phyloP scores from a whole-genome alignment of 1,140 invertebrate species.

The Atta texana region DNA sequence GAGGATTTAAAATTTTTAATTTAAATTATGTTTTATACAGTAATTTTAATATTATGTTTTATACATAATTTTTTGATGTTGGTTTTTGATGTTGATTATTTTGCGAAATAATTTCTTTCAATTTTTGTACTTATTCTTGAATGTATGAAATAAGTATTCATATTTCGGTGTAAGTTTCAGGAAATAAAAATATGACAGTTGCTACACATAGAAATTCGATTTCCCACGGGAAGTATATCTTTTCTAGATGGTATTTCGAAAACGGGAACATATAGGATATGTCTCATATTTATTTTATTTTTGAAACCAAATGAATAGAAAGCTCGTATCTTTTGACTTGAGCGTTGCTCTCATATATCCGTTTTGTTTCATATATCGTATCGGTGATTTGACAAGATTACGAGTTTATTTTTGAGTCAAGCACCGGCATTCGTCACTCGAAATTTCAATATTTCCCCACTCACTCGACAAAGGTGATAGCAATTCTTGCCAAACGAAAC shows the following conservation, averaged over 20 bases:
- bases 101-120: background rate
- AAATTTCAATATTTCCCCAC: constrained; percentile 40
- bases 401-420: constrained; percentile 49
- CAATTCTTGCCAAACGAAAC: constrained; percentile 45
- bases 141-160: background rate
- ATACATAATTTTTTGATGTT: background rate
- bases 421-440: constrained; percentile 39
- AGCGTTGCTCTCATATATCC: constrained; percentile 5
- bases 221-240: constrained; percentile 46
- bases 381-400: constrained; percentile 54
- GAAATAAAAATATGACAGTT: constrained; percentile 33
- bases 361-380: constrained; percentile 37
- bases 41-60: too few species aligned
- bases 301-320: constrained; percentile 12
- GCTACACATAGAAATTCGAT: constrained; percentile 34
- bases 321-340: constrained; percentile 12
- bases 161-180: constrained; percentile 2
- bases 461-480: constrained; percentile 25
- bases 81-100: background rate
- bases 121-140: background rate
- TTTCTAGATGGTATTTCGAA: constrained; percentile 36
- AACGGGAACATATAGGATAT: constrained; percentile 27
- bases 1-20: background rate
- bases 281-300: constrained; percentile 41
- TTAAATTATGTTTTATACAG: background rate